Evolutionary conservation across 2,113 vertebrate species (phyloP), one percentile per base, ranked within the genome.

Genomic region (Pseudorasbora parva): DNA sequence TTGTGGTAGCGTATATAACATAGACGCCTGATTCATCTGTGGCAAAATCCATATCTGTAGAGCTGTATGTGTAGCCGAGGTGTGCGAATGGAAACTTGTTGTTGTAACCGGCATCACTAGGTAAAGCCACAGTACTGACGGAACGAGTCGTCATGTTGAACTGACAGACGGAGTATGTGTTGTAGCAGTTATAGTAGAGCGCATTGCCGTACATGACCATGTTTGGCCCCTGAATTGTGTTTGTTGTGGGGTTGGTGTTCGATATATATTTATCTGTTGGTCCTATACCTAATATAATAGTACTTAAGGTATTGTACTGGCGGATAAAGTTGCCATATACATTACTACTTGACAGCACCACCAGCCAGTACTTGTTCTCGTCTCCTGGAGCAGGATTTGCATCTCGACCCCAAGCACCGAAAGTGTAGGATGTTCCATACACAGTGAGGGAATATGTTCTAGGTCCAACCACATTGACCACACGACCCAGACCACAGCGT

Each of bases 1-100:
- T 87, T 0, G 25, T 60, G 8, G 92, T 88, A 75, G 91, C 88
- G 62, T 94, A 94, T 66, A 91, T 87, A 41, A 93, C 92, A 92
- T 93, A 95, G n/a, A 95, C 59, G 0, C 94, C 93, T 0, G 88
- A 93, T 84, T 94, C 94, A 25, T 95, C 93, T 0, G 93, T 94
- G 4, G 91, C 76, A 71, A 94, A 84, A 89, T 95, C 94, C 17
- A 94, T 19, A 79, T 95, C 94, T 0, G 93, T 94, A 87, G 49
- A 93, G 0, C 0, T 14, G 87, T 93, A 94, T 57, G 93, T 90
- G 30, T 87, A 71, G 0, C 86, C 91, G 4, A 92, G 82, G 30
- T 89, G 71, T 82, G 91, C 94, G 81, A 91, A 95, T 64, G 93
- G 92, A 25, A 91, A 90, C 43, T 93, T 94, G 57, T 86, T 93